These are phyloP conservation scores for Dascillus cervinus DNA, from an alignment of 2,888 invertebrate genomes.

Conservation along the genomic window DNA sequence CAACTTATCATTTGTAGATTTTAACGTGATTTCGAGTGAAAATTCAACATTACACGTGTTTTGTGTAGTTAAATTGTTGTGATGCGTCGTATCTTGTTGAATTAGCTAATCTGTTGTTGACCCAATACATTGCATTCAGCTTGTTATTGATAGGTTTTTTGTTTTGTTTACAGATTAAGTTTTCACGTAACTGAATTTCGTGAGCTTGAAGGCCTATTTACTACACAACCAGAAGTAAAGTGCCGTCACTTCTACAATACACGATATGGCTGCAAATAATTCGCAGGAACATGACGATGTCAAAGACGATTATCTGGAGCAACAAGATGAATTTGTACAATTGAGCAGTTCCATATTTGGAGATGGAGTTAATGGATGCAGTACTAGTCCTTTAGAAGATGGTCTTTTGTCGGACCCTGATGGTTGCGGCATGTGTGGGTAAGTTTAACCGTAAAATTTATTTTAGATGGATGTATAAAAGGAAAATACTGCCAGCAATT, in stretches of 20 bases:
- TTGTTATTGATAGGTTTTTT: no score
- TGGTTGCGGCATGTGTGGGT: constrained; percentile 42
- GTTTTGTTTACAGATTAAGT: constrained; percentile 33
- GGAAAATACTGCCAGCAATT: no score
- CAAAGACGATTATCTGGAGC: constrained; percentile 24
- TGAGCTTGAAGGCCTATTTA: constrained; percentile 31
- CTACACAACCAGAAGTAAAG: constrained; percentile 1
- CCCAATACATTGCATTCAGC: no score
- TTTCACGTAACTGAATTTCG: constrained; percentile 36
- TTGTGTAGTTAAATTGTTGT: no score
- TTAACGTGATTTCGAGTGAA: no score
- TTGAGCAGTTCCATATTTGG: constrained; percentile 36
- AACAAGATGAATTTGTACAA: constrained; percentile 34
- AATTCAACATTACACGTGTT: no score
- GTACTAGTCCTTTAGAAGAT: constrained; percentile 37
- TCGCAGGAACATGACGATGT: constrained; percentile 30
- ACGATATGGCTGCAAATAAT: constrained; percentile 28
- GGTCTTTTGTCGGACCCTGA: constrained; percentile 40
- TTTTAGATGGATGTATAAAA: no score
- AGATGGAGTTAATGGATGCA: constrained; percentile 35
- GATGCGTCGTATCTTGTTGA: no score
- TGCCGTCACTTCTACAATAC: not conserved
- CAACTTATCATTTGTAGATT: no score
- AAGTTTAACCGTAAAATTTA: constrained; percentile 23
- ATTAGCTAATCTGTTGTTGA: no score